Evolutionary conservation across 2,113 vertebrate genomes (phyloP).

Genomic region (Ariopsis seemanni): DNA sequence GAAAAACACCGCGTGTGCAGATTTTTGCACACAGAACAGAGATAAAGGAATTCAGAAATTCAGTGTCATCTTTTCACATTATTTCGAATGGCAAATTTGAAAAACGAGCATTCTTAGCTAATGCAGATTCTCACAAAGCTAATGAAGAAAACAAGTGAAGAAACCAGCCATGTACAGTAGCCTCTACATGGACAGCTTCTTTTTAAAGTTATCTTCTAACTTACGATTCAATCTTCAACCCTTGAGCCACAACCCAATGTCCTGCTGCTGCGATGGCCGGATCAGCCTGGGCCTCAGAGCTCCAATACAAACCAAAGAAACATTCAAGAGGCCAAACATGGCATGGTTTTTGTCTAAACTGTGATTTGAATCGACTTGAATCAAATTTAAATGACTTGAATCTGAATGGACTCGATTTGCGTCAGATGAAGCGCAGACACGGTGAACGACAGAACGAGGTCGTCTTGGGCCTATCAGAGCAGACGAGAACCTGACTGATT

Average conservation of each 20-base stretch:
- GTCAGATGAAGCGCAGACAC: background rate
- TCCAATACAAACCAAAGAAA: background rate
- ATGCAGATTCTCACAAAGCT: background rate
- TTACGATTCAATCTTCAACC: background rate
- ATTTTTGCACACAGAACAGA: background rate
- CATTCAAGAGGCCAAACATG: background rate
- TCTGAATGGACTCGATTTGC: too few relatives aligned
- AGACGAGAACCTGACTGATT: constrained; percentile 21
- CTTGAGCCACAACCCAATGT: too few relatives aligned
- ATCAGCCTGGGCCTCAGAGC: background rate
- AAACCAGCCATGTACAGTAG: background rate
- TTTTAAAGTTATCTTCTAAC: background rate
- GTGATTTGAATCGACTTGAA: background rate
- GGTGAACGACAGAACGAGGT: background rate
- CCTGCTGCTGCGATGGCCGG: too few relatives aligned
- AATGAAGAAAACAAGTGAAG: background rate
- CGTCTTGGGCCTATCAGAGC: background rate
- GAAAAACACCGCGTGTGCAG: background rate
- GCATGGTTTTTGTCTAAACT: background rate
- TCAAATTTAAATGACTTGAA: background rate
- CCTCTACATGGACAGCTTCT: background rate
- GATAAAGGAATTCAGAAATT: background rate
- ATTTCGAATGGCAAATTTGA: background rate
- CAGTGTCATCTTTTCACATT: background rate
- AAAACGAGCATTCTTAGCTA: background rate